Base-by-base conservation (phyloP, 2,113 vertebrate species). In the Pholis gunnellus region DNA sequence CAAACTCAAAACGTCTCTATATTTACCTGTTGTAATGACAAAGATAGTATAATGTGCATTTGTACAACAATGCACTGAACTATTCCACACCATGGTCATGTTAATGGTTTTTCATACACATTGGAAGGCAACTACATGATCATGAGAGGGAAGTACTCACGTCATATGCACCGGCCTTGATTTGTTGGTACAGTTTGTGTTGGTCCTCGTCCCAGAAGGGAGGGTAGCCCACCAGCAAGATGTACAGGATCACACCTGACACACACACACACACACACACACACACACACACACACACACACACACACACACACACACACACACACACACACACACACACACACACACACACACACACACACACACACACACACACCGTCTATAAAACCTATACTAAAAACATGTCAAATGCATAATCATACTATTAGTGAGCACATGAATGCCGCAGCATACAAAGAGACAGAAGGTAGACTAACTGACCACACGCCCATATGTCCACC, bases 171-270 rank as follows among this genome's bases (percentile, higher is more conserved):
- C 98, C 98, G 14, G 98, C 98, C 92, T 99, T 99, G 94, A 99
- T 99, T 94, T 99, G 98, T 92, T 99, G 98, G 94, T 99, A 99
- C n/a, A 99, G 96, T 93, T 99, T 99, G 94, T 99, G 98, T 88
- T 99, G 98, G 96, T 99, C 98, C 94, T 99, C 98, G 91, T 99
- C 98, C 98, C 98, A 99, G 94, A 99, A 99, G 70, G 98, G 98
- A 88, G 98, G 98, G 93, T 99, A 99, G 72, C 98, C 98, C 95
- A 99, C 98, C 94, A 99, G 93, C 87, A 99, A 94, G 93, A 99
- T 99, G 92, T 99, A 99, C 83, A 99, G 96, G 95, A 99, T 99
- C 92, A 99, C 98, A 92, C 98, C 97, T 99, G 93, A 20, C 27
- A 79, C 82, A 95, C 42, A 81, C 72, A 60, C 56, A 31, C 56